Base-by-base conservation (phyloP, 2,797 vertebrate genomes). In the Sebastes vulpes region DNA sequence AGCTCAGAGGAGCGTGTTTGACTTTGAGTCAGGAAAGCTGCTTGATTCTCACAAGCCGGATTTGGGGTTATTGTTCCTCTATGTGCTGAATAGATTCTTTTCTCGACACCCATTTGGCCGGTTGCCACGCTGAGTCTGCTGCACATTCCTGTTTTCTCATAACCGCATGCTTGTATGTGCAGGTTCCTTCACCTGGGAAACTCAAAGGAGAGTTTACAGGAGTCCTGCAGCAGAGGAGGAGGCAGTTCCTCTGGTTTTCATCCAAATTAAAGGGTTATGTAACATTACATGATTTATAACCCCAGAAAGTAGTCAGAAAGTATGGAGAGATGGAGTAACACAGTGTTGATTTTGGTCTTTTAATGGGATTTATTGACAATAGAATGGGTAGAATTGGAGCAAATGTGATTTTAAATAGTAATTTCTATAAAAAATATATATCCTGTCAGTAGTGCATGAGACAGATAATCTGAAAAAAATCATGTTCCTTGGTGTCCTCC, bases 151-250 rank as follows among this genome's bases (percentile, higher is more conserved):
- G 35, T 18, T 61, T 80, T 48, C 61, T 78, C 29, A 42, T 72
- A 58, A 31, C 8, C 20, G 11, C 81, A 54, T 70, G 38, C 56
- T 52, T 74, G 54, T 25, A n/a, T 21, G 50, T 46, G 46, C 48
- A 72, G 66, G 56, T 56, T 66, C 73, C 57, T 68, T 85, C 59
- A 26, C 77, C 68, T 59, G 23, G 73, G 85, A 90, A 23, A 87
- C 64, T 1, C 31, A 57, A 1, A 2, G 54, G 9, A 50, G 9
- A 28, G 11, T 25, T 56, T 38, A 59, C 9, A 42, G 26, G 20
- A 67, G 25, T 50, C 35, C 28, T 64, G 72, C 54, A 68, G 21
- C 72, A 79, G 25, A n/a, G 31, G 75, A 29, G 2, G 23, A 46
- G 20, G 4, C 6, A 5, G 6, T 10, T 16, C 29, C 10, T 35